Conservation (phyloP, 1,140 invertebrate genomes). For the Drosophila pseudoananassae region DNA sequence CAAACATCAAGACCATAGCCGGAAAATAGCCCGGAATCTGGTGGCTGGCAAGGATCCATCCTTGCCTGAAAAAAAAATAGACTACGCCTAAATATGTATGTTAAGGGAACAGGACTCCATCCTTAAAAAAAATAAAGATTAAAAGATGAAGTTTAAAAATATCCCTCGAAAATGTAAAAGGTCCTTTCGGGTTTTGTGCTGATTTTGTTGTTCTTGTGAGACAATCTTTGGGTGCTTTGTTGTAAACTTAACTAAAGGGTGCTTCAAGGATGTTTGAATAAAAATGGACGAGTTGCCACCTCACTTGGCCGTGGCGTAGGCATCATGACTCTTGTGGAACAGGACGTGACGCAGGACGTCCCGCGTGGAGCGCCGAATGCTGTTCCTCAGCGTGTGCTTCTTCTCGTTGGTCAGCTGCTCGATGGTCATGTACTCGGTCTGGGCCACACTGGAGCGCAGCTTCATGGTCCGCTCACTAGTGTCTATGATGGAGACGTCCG, state of each 20-base stretch:
- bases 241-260: slow-evolving; percentile 21
- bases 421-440: slow-evolving; percentile 72
- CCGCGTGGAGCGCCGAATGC: slow-evolving; percentile 73
- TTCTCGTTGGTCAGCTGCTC: slow-evolving; percentile 71
- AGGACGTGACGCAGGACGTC: slow-evolving; percentile 75
- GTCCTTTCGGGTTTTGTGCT: slow-evolving; percentile 18
- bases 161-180: neutral
- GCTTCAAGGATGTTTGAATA: neutral
- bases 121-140: neutral
- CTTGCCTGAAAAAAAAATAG: neutral
- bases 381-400: slow-evolving; percentile 75
- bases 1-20: slow-evolving; percentile 33
- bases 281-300: neutral
- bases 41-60: neutral
- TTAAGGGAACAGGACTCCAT: slow-evolving; percentile 5
- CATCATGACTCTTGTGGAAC: slow-evolving; percentile 79
- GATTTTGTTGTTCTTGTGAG: slow-evolving; percentile 43
- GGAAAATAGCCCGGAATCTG: slow-evolving; percentile 1
- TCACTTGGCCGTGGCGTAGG: slow-evolving; percentile 68
- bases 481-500: slow-evolving; percentile 77
- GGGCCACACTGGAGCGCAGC: slow-evolving; percentile 53
- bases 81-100: slow-evolving; percentile 4
- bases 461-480: slow-evolving; percentile 72
- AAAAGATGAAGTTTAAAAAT: neutral
- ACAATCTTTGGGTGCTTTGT: slow-evolving; percentile 65